Base-by-base conservation (phyloP, 2,888 invertebrate genomes). In the Taenaris catops region DNA sequence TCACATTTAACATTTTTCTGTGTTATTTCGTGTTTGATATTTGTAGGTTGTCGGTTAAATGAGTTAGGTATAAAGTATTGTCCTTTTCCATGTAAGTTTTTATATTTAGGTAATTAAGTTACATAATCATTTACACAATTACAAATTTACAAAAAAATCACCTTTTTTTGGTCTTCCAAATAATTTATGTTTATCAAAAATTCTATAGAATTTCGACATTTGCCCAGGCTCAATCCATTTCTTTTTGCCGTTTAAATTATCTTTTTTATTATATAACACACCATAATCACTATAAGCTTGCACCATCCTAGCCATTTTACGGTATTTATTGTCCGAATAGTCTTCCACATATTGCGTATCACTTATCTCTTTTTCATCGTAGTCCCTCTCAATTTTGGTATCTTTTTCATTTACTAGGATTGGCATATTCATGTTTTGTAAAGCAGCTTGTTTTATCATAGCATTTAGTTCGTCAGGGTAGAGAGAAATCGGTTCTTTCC, bases 201-300 rank as follows among this genome's bases (percentile, higher is more conserved):
- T 17, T 19, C 37, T 39, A 1, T 35, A 36, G 14, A 29, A 29
- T 8, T 14, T 32, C n/a, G 18, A 11, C n/a, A 11, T 24, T 10
- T 25, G 17, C 1, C 8, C 5, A 1, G 11, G 6, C 25, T 32
- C 25, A 10, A 2, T 51, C 0, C 44, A 36, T 1, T 49, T 46
- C 1, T 58, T 51, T 5, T 59, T 62, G 0, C 54, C 55, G 8
- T 56, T 59, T 7, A 52, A 52, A 0, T 48, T 40, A 8, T 57
- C 63, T 17, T 71, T 73, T 34, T 71, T 76, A 1, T 38, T 61
- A 24, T 69, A 58, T 0, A 83, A 21, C 0, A 84, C 80, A 1
- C 83, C 84, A 37, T 84, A 84, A 32, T 84, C 84, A 38, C 83
- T 84, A 17, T 84, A 84, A 0, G 83, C 83, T 56, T 84, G 83